Conservation (phyloP, 2,113 vertebrate species). For the Microcebus lehilahytsara region DNA sequence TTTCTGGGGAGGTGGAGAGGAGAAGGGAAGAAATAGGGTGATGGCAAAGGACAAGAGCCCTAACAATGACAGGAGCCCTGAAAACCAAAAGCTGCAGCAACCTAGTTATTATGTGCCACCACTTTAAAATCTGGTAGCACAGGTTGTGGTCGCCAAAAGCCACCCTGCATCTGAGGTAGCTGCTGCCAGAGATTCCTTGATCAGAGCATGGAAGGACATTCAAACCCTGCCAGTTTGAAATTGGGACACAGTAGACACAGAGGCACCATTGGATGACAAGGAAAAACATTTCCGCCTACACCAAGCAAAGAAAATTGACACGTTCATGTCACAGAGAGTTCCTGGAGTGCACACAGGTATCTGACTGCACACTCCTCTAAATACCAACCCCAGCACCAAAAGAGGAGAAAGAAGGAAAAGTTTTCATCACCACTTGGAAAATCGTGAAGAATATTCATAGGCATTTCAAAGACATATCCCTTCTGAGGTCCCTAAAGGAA, state of each 20-base stretch:
- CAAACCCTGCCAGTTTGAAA: background rate
- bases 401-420: background rate
- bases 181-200: background rate
- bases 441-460: background rate
- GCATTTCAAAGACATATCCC: background rate
- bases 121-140: background rate
- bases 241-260: background rate
- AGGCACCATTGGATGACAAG: background rate
- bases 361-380: background rate
- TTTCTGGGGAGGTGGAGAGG: background rate
- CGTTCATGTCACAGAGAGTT: background rate
- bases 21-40: background rate
- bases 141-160: background rate
- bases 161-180: background rate
- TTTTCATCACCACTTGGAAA: background rate
- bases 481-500: background rate
- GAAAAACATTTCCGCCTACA: background rate
- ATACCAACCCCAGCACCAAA: background rate
- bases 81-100: background rate
- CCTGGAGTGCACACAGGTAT: background rate
- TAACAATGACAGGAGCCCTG: background rate
- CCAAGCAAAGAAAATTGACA: background rate
- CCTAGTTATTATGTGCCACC: background rate
- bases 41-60: background rate
- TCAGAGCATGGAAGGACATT: background rate